phyloP scores from a whole-genome alignment of 2,113 vertebrate genomes.

The western clawed frog (Xenopus tropicalis) region DNA sequence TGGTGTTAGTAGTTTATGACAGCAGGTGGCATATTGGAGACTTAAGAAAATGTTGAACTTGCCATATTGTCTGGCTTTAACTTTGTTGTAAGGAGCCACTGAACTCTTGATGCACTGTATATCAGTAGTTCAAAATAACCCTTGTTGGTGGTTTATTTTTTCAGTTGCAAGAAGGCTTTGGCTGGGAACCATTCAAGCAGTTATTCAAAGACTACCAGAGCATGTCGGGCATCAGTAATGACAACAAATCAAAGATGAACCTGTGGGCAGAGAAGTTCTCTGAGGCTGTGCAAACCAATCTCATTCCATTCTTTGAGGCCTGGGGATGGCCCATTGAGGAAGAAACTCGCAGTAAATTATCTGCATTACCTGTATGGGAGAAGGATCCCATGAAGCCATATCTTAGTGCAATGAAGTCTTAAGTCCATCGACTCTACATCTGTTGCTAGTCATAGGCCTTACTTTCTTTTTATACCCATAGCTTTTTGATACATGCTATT shows the following conservation, averaged over 20 bases:
- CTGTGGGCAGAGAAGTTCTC: slow-evolving; percentile 70
- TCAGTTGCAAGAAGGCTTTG: slow-evolving; percentile 72
- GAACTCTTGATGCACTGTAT: too few species aligned
- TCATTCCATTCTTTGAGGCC: slow-evolving; percentile 67
- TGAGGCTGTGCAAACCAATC: slow-evolving; percentile 65
- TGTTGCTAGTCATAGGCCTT: too few species aligned
- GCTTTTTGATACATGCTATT: too few species aligned
- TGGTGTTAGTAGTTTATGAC: too few species aligned
- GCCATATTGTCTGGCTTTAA: too few species aligned
- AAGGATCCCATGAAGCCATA: slow-evolving; percentile 67
- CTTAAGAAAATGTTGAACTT: too few species aligned
- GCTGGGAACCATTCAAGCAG: slow-evolving; percentile 66
- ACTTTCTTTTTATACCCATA: too few species aligned
- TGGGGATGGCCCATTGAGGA: slow-evolving; percentile 71
- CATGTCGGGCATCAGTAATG: slow-evolving; percentile 53
- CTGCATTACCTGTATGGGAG: slow-evolving; percentile 63
- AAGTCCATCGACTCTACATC: too few species aligned
- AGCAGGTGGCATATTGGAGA: too few species aligned
- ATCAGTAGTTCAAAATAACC: too few species aligned
- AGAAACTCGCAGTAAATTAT: slow-evolving; percentile 55
- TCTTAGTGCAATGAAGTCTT: too few species aligned
- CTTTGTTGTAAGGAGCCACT: too few species aligned
- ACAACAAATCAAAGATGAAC: slow-evolving; percentile 67
- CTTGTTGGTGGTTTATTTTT: not conserved
- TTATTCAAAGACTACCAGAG: slow-evolving; percentile 67